Percentiles rank a stretch among this genome's conserved stretches.
These are phyloP conservation scores for Epirrita christyi DNA, from an alignment of 2,888 invertebrate species.

Conservation along the genomic window DNA sequence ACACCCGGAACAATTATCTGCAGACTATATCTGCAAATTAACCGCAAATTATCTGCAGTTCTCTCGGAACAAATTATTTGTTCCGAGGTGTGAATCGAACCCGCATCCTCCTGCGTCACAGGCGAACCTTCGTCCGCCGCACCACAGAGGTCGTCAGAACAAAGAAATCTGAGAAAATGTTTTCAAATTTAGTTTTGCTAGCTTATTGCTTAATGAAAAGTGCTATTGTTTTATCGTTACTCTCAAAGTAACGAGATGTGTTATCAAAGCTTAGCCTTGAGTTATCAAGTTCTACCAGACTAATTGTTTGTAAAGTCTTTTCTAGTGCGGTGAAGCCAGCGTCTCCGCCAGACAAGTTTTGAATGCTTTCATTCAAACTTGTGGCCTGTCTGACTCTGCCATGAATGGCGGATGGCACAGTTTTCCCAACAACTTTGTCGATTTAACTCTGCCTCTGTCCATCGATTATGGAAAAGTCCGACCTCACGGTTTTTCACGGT, in stretches of 20 bases:
- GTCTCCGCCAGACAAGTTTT: constrained; percentile 58
- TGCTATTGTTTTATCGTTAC: background rate
- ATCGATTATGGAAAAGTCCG: constrained; percentile 45
- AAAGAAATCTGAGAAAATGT: constrained; percentile 7
- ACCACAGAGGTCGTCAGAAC: no score
- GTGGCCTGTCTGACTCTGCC: constrained; percentile 48
- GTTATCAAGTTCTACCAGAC: constrained; percentile 26
- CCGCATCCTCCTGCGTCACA: no score
- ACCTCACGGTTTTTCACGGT: constrained; percentile 13
- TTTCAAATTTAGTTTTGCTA: background rate
- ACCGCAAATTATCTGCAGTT: no score
- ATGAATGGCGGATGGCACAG: constrained; percentile 68
- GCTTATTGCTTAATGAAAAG: background rate
- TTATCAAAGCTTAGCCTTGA: background rate
- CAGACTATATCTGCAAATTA: no score
- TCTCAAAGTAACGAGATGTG: background rate
- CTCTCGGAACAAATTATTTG: no score
- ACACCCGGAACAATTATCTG: no score
- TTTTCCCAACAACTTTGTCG: constrained; percentile 65
- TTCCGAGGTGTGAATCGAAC: no score
- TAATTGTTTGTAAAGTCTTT: constrained; percentile 39
- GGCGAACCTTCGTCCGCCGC: no score
- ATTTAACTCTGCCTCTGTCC: constrained; percentile 62
- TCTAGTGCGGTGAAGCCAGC: constrained; percentile 31
- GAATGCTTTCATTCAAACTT: constrained; percentile 75